phyloP scores from a whole-genome alignment of 2,113 vertebrate genomes.

The Pachypanchax playfairii region DNA sequence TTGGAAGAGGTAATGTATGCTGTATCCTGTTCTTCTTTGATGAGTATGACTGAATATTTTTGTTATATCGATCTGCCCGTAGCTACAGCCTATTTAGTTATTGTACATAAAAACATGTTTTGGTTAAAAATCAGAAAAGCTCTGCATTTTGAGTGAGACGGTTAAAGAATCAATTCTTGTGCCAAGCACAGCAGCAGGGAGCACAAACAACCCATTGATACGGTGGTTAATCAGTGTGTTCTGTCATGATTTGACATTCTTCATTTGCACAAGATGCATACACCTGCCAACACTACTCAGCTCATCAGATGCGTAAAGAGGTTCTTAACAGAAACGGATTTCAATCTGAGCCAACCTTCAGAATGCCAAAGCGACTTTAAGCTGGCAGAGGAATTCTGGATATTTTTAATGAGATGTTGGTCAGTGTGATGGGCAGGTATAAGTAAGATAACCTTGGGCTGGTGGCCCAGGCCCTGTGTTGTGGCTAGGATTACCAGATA shows the following conservation, averaged over 20 bases:
- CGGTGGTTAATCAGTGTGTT: constrained; percentile 53
- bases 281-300: constrained; percentile 13
- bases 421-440: constrained; percentile 42
- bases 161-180: constrained; percentile 21
- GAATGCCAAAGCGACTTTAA: constrained; percentile 36
- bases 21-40: constrained; percentile 28
- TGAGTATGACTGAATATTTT: constrained; percentile 20
- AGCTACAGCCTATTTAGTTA: constrained; percentile 26
- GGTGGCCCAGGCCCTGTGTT: constrained; percentile 14
- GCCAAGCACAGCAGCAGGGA: constrained; percentile 6
- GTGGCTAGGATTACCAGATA: constrained; percentile 28
- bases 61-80: constrained; percentile 39
- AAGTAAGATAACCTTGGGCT: constrained; percentile 41
- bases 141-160: constrained; percentile 25
- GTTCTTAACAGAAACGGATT: constrained; percentile 28
- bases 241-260: constrained; percentile 27
- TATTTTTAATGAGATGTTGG: constrained; percentile 57
- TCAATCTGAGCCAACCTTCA: constrained; percentile 8
- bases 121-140: constrained; percentile 27
- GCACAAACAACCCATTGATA: constrained; percentile 31
- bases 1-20: constrained; percentile 20
- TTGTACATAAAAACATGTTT: constrained; percentile 10
- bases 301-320: constrained; percentile 25
- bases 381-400: constrained; percentile 32
- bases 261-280: constrained; percentile 26